Evolutionary conservation across 2,888 invertebrate genomes (phyloP), one percentile per base, ranked within the genome.

Genomic region (Hydriomena furcata): DNA sequence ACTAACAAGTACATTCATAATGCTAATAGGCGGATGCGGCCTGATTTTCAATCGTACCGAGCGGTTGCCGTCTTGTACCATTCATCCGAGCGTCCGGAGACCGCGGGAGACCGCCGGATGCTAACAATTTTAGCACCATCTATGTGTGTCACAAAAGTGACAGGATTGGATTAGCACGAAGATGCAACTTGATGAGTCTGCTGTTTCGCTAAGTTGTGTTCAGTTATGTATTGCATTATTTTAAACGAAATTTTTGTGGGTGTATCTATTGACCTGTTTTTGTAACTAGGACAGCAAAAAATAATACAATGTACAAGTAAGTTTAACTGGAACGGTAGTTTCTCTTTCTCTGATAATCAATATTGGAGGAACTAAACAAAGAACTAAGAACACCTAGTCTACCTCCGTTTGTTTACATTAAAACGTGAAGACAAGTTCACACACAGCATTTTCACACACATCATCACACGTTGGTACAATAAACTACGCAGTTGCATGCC

Each of bases 401-500:
- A 31, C 21, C 7, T 24, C 27, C 13, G 37, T 53, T 54, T 55
- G 53, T 60, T 60, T 58, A 55, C 52, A 48, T 49, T 31, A 28
- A 42, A 40, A 30, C 40, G 36, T 45, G 36, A 49, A 41, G 40
- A 31, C 41, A 52, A 57, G 55, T 62, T 58, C 54, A 60, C 55
- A 48, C 52, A 48, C 52, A 57, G 60, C 55, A 61, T 68, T 67
- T 63, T 63, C 58, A 61, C 61, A 66, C 69, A 71, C 66, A 65
- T 63, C 62, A 49, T 50, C 43, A 63, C 51, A 46, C 61, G 65
- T 68, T 65, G 60, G 76, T 72, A 69, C 67, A 72, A 73, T 71
- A 72, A 77, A 81, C 82, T 83, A 79, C 85, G 84, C 86, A 86
- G 84, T 84, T 79, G 75, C 75, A 80, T 73, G 62, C 57, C 69